A percentile compares a stretch with the other conserved stretches of the same genome.
Conservation (phyloP, 2,888 invertebrate species). For the Aleiodes alternator region DNA sequence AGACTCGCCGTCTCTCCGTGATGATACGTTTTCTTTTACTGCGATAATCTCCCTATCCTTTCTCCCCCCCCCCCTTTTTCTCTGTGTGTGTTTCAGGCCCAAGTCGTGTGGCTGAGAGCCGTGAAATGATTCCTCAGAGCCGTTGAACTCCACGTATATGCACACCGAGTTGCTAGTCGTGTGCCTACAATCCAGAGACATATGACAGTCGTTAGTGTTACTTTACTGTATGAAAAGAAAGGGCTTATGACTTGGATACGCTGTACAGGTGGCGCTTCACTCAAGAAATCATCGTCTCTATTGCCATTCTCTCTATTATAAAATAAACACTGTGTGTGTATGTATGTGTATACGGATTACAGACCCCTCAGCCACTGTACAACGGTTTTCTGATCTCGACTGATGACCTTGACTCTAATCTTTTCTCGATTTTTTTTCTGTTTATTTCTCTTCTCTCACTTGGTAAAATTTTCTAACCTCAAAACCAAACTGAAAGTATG, state of each 20-base stretch:
- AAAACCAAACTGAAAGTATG: background rate
- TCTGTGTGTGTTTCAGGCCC: conserved; percentile 29
- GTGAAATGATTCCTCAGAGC: conserved; percentile 37
- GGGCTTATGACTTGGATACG: conserved; percentile 5
- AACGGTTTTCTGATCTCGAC: conserved; percentile 29
- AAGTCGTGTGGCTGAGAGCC: conserved; percentile 32
- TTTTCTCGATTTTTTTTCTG: background rate
- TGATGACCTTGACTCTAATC: conserved; percentile 30
- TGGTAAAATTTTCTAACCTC: background rate
- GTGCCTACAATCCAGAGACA: conserved; percentile 33
- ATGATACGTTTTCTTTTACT: conserved; percentile 41
- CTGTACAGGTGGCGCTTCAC: conserved; percentile 37
- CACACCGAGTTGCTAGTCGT: conserved; percentile 15
- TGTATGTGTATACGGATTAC: background rate
- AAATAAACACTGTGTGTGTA: background rate
- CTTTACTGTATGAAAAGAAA: conserved; percentile 17
- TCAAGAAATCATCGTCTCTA: conserved; percentile 17
- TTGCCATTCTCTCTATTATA: no score
- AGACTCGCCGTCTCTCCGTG: conserved; percentile 20
- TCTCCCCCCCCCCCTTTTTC: background rate
- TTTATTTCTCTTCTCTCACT: background rate
- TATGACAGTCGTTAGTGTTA: conserved; percentile 42
- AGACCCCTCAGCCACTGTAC: background rate
- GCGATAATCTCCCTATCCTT: conserved; percentile 6
- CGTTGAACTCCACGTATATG: conserved; percentile 23